Evolutionary conservation across 1,140 invertebrate genomes (phyloP), one percentile per base, ranked within the genome.

Genomic region (Lasaia peninsularis): DNA sequence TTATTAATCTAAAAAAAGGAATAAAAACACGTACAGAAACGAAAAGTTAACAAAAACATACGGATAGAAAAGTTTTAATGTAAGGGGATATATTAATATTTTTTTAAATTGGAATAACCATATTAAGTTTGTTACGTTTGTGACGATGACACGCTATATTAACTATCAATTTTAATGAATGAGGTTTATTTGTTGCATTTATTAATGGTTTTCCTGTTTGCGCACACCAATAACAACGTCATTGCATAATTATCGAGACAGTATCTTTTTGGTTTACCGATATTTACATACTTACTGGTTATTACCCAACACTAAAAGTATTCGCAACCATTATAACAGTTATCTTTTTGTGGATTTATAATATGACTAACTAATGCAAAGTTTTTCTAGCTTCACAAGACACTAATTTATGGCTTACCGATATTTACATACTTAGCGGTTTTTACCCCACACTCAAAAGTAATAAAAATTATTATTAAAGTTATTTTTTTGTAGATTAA

Each of bases 201-300:
- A 48, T 50, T 61, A 54, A 28, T 32, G 11, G 51, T 74, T 74
- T 69, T 71, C 72, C 69, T 69, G 69, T 69, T 71, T 64, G 32
- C 53, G 37, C 35, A 34, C 51, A 53, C 33, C 24, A 58, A 56
- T 56, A 34, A 40, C 10, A 35, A 54, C 56, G 62, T 52, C 53
- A 58, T 73, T 71, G 66, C 63, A 63, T 63, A 69, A 71, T 55
- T 44, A 28, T 3, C 24, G 21, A 57, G 51, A 59, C 62, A 60
- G 55, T 61, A 56, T 61, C 49, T 57, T 67, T 63, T 60, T 51
- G 28, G 55, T 52, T 35, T 61, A 61, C 48, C 55, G 40, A 63
- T 58, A 61, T 59, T 50, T 18, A 53, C 58, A 66, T 55, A 28
- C 24, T 28, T 28, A 65, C 58, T 53, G 56, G 62, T 62, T 63